A percentile compares a stretch with the other conserved stretches of the same genome.
These are phyloP conservation scores for Capra hircus DNA, from an alignment of 2,113 vertebrate genomes.

Conservation along the genomic window DNA sequence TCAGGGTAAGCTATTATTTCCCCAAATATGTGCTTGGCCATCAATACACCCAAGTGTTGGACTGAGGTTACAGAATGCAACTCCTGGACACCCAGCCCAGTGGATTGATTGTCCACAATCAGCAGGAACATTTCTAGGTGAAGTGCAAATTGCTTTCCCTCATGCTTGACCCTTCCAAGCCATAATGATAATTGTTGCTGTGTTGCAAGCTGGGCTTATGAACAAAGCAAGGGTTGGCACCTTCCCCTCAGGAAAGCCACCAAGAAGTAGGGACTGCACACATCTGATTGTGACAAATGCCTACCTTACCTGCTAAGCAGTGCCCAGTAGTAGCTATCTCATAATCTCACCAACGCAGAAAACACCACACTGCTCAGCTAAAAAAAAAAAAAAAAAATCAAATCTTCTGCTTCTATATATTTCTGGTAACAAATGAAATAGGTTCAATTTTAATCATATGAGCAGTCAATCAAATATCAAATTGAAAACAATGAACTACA, in stretches of 20 bases:
- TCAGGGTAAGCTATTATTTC: background rate
- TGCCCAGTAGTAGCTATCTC: slow-evolving; percentile 58
- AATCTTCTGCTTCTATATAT: slow-evolving; percentile 65
- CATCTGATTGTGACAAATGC: slow-evolving; percentile 65
- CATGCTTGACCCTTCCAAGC: slow-evolving; percentile 51
- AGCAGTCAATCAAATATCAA: slow-evolving; percentile 84
- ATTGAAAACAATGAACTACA: slow-evolving; percentile 86
- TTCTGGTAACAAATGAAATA: slow-evolving; percentile 76
- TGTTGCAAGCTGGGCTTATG: background rate
- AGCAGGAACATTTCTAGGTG: slow-evolving; percentile 19
- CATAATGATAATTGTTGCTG: slow-evolving; percentile 41
- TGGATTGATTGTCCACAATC: slow-evolving; percentile 11
- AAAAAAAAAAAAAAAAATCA: slow-evolving; percentile 44
- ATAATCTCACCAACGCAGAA: slow-evolving; percentile 58
- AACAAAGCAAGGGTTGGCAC: slow-evolving; percentile 38
- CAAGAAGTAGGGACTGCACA: slow-evolving; percentile 27
- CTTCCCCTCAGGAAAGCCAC: slow-evolving; percentile 58
- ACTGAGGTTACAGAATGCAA: background rate
- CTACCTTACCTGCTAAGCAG: slow-evolving; percentile 70
- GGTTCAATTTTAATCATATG: slow-evolving; percentile 79
- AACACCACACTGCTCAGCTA: slow-evolving; percentile 47
- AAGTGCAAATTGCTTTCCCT: slow-evolving; percentile 36
- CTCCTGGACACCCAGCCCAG: background rate
- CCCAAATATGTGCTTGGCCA: background rate
- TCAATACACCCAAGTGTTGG: background rate